Percentiles rank a stretch among this genome's conserved stretches.
Conservation (phyloP, 2,888 invertebrate genomes). For the Epistrophe eligans region DNA sequence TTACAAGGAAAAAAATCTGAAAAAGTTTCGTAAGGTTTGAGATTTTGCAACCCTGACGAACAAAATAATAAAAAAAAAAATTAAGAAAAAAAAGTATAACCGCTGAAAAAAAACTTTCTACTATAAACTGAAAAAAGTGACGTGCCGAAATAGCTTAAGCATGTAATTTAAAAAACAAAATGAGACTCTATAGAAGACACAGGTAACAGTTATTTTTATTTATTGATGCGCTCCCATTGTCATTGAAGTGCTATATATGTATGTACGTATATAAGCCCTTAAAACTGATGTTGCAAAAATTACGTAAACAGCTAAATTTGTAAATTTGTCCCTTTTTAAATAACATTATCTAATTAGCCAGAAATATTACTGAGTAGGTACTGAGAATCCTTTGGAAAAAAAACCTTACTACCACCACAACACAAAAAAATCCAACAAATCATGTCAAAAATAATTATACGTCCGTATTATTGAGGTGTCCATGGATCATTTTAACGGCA, state of each 20-base stretch:
- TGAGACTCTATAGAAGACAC: too few species aligned
- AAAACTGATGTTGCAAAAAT: not conserved
- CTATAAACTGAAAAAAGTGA: too few species aligned
- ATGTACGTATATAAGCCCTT: not conserved
- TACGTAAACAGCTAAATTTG: not conserved
- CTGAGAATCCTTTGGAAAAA: not conserved
- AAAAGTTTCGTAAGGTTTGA: too few species aligned
- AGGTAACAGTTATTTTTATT: not conserved
- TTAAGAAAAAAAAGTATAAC: too few species aligned
- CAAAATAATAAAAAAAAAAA: too few species aligned
- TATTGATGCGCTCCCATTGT: not conserved
- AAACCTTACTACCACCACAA: not conserved
- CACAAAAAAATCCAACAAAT: conserved; percentile 37
- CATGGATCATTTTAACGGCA: conserved; percentile 61
- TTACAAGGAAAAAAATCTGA: too few species aligned
- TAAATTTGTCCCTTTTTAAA: not conserved
- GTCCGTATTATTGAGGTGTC: conserved; percentile 44
- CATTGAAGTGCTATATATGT: not conserved
- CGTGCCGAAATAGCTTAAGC: too few species aligned
- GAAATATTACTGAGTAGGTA: not conserved
- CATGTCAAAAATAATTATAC: conserved; percentile 61
- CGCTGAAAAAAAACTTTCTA: too few species aligned
- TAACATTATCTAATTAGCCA: not conserved
- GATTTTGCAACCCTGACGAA: too few species aligned
- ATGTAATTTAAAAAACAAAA: too few species aligned